Evolutionary conservation across 2,888 invertebrate species (phyloP), one percentile per base, ranked within the genome.

Genomic region (Bhutanitis thaidina): DNA sequence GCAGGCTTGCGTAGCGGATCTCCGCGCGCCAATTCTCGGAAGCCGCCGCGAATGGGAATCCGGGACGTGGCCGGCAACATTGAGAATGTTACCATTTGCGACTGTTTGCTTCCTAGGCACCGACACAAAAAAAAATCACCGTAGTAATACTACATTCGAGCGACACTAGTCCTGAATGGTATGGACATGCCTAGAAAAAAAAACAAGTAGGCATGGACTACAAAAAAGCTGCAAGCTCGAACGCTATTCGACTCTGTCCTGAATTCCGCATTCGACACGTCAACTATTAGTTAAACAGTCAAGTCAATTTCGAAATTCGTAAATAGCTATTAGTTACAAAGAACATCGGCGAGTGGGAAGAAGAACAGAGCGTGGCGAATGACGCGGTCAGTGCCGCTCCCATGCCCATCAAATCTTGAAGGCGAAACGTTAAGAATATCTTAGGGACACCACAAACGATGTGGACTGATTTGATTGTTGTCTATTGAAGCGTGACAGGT

Each of bases 21-120:
- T 71, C 40, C 64, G 54, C 58, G 67, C 44, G 62, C 54, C 59
- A 58, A 59, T 87, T 86, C 86, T 76, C 62, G 69, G 87, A 85
- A 87, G 59, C 70, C 58, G 57, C 72, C 74, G 62, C 73, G 73
- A 73, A 82, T 77, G 80, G 78, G 71, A 77, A 86, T 79, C 74
- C 83, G 65, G 84, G 80, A 77, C 81, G 67, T 72, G 69, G 69
- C 59, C 71, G 56, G 54, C 57, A 55, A 58, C 62, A 53, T 55
- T 57, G 65, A 70, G 77, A 80, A 80, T 79, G 77, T 63, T 65
- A 63, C 71, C 52, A 55, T 60, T 63, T 56, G 64, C 62, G 72
- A 70, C 72, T 48, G 55, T 60, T 62, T 57, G 64, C 62, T 74
- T 72, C 73, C 71, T 66, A 65, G 61, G 60, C 43, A 56, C 20